Percentiles rank a stretch among this genome's conserved stretches.
phyloP scores from a whole-genome alignment of 1,140 invertebrate species.

The Achroia grisella region DNA sequence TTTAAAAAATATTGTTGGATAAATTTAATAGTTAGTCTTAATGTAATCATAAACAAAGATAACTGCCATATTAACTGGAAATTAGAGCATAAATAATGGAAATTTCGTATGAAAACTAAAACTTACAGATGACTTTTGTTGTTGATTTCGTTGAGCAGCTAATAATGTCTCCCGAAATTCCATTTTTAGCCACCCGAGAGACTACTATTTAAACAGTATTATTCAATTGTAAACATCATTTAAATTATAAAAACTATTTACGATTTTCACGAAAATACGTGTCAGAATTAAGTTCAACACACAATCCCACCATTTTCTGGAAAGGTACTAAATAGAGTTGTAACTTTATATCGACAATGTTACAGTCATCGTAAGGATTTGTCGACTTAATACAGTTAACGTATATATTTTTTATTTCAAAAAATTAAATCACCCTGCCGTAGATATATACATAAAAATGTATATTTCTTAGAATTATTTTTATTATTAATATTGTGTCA shows the following conservation, averaged over 20 bases:
- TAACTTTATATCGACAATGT: not conserved
- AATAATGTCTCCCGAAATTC: slow-evolving; percentile 64
- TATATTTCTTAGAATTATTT: too few relatives aligned
- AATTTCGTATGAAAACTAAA: slow-evolving; percentile 29
- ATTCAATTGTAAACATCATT: slow-evolving; percentile 28
- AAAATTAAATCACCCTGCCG: too few relatives aligned
- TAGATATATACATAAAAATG: too few relatives aligned
- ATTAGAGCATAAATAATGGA: not conserved
- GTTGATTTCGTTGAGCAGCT: slow-evolving; percentile 68
- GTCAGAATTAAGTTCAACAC: slow-evolving; percentile 49
- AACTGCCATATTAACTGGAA: not conserved
- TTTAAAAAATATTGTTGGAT: not conserved
- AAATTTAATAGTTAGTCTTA: not conserved
- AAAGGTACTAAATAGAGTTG: slow-evolving; percentile 57
- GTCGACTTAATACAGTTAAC: too few relatives aligned
- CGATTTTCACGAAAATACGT: slow-evolving; percentile 61
- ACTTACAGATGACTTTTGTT: slow-evolving; percentile 70
- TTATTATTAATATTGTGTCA: too few relatives aligned
- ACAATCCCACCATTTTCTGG: slow-evolving; percentile 67
- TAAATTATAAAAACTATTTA: slow-evolving; percentile 50
- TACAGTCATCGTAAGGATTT: not conserved
- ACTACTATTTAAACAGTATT: slow-evolving; percentile 10
- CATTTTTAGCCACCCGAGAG: slow-evolving; percentile 32
- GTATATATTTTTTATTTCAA: too few relatives aligned
- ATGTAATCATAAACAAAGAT: not conserved